Evolutionary conservation across 2,113 vertebrate genomes (phyloP).

Genomic region (Cololabis saira): DNA sequence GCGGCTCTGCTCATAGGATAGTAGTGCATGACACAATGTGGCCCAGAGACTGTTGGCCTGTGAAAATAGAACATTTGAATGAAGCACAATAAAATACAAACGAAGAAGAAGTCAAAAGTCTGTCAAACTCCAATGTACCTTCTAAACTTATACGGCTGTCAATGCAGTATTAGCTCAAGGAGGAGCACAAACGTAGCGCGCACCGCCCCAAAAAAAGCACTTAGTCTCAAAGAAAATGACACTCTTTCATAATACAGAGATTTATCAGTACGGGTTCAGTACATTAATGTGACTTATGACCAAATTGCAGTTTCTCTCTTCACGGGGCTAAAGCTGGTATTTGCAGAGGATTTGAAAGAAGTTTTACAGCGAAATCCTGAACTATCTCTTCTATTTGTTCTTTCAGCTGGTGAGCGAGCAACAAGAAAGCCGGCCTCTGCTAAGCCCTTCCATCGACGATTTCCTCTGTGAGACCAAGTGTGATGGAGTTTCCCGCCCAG

Average conservation of each 20-base stretch:
- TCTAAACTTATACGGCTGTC: too few relatives aligned
- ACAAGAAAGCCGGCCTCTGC: slow-evolving; percentile 97
- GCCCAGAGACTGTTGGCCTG: too few relatives aligned
- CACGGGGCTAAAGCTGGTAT: background rate
- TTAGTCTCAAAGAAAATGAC: background rate
- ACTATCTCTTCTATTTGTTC: slow-evolving; percentile 71
- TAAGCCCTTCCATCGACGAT: slow-evolving; percentile 98
- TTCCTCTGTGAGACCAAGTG: slow-evolving; percentile 98
- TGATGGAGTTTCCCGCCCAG: slow-evolving; percentile 90
- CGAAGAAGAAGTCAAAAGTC: too few relatives aligned
- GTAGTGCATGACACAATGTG: too few relatives aligned
- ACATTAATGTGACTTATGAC: slow-evolving; percentile 9
- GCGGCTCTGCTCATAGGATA: too few relatives aligned
- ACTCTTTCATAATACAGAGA: background rate
- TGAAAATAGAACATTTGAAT: too few relatives aligned
- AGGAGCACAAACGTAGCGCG: background rate
- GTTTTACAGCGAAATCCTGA: slow-evolving; percentile 9
- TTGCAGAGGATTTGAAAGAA: slow-evolving; percentile 1
- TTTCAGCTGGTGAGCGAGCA: slow-evolving; percentile 97
- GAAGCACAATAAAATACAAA: too few relatives aligned
- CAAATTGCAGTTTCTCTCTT: slow-evolving; percentile 4
- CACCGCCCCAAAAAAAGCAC: background rate
- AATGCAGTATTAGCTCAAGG: too few relatives aligned
- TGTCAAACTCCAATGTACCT: too few relatives aligned
- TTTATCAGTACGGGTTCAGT: background rate